phyloP scores from a whole-genome alignment of 1,140 invertebrate species.

The Prorops nasuta region DNA sequence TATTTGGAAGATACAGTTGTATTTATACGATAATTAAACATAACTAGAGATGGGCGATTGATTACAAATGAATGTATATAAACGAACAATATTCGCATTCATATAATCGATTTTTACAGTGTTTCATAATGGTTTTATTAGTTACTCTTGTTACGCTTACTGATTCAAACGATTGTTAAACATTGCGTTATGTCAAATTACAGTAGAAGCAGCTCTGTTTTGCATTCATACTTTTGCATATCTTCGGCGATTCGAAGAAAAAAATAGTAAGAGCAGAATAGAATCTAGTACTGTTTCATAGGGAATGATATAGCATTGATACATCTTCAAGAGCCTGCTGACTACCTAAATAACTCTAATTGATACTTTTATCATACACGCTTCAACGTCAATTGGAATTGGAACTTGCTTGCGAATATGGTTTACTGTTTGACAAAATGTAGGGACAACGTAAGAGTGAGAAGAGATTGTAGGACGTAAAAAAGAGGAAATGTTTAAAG shows the following conservation, averaged over 20 bases:
- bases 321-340: constrained; percentile 26
- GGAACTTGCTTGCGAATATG: no score
- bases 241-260: no score
- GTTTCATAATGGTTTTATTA: neutral
- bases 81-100: constrained; percentile 35
- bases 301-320: constrained; percentile 39
- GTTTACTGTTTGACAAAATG: no score
- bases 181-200: neutral
- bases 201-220: constrained; percentile 24
- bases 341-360: constrained; percentile 29
- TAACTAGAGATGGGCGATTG: constrained; percentile 31
- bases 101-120: neutral
- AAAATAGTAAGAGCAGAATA: constrained; percentile 28
- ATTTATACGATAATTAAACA: constrained; percentile 34
- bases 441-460: no score
- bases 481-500: no score
- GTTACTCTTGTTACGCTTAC: no score
- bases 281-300: constrained; percentile 28
- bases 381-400: neutral
- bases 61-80: constrained; percentile 43
- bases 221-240: constrained; percentile 17
- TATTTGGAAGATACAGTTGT: constrained; percentile 46
- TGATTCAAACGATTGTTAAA: no score
- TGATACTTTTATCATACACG: neutral
- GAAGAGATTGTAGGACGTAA: no score